Evolutionary conservation across 2,888 invertebrate species (phyloP), one percentile per base, ranked within the genome.

Genomic region (Caenorhabditis virilis): DNA sequence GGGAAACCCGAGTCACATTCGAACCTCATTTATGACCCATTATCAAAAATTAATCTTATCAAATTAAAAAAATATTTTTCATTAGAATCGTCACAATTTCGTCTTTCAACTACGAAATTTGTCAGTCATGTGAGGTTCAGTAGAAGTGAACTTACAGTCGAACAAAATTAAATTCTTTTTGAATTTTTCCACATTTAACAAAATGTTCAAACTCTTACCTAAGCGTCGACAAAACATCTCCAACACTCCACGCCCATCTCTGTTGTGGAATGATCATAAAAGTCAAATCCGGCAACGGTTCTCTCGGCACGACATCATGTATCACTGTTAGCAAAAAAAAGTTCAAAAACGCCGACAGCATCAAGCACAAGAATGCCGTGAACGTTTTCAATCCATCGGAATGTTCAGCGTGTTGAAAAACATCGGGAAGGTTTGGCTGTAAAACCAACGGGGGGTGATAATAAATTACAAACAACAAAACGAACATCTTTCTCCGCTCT

Each of bases 171-270:
- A n/a, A n/a, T n/a, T n/a, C n/a, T n/a, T n/a, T n/a, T n/a, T n/a
- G n/a, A n/a, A n/a, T n/a, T n/a, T n/a, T n/a, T n/a, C n/a, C n/a
- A n/a, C n/a, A n/a, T n/a, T n/a, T n/a, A n/a, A n/a, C n/a, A n/a
- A 30, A 13, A 30, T 9, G 13, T 30, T 20, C 23, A 43, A 35
- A 30, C 11, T 5, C 59, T 56, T 46, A 80, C 80, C 77, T 82
- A 6, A 80, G 57, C 6, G 79, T 79, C 6, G 78, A 79, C 7
- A 82, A 60, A 1, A 82, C 79, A 59, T 82, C 82, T 22, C 82
- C 81, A 11, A 82, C 78, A 22, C 75, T 69, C 82, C 82, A 83
- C 6, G 82, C 82, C 82, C 82, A 82, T 46, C 76, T 36, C 52
- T 83, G 80, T 58, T 82, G 81, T 2, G 77, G 77, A 16, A 82